These are phyloP conservation scores for Hedya salicella DNA, from an alignment of 2,888 invertebrate genomes.

Conservation along the genomic window DNA sequence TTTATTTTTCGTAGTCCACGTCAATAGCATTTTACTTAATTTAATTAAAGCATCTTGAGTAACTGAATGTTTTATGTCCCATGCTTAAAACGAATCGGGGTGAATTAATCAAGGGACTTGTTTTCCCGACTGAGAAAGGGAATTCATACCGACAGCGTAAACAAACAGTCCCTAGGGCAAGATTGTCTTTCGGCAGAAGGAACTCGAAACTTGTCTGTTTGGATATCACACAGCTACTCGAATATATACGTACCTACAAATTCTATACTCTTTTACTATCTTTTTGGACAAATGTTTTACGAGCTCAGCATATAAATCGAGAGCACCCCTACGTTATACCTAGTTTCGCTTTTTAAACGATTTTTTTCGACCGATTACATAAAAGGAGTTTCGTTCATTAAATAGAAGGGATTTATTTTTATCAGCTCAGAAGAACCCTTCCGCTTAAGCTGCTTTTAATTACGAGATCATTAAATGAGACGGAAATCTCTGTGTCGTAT, in stretches of 20 bases:
- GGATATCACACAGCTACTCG: conserved; percentile 1
- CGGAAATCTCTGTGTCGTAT: conserved; percentile 26
- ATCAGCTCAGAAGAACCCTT: conserved; percentile 28
- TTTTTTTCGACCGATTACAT: conserved; percentile 16
- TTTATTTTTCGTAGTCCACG: conserved; percentile 4
- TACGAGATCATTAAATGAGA: conserved; percentile 37
- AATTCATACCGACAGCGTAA: conserved; percentile 59
- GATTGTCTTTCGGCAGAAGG: conserved; percentile 61
- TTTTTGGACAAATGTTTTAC: conserved; percentile 7
- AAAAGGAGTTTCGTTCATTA: conserved; percentile 37
- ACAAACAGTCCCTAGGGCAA: conserved; percentile 61
- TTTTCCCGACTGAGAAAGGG: conserved; percentile 58
- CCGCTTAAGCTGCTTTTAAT: conserved; percentile 41
- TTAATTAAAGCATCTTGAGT: conserved; percentile 29
- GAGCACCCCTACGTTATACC: conserved; percentile 16
- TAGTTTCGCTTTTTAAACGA: conserved; percentile 16
- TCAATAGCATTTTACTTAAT: conserved; percentile 18
- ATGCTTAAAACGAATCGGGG: conserved; percentile 56
- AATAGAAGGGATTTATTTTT: conserved; percentile 39
- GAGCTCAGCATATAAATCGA: conserved; percentile 30
- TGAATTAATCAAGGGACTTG: conserved; percentile 69
- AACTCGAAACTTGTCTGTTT: conserved; percentile 53
- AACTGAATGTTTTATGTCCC: conserved; percentile 20
- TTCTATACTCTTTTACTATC: neutral
- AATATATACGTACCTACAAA: neutral